Percentiles rank a stretch among this genome's conserved stretches.
These are phyloP conservation scores for Panopea generosa DNA, from an alignment of 2,888 invertebrate genomes.

Conservation along the genomic window DNA sequence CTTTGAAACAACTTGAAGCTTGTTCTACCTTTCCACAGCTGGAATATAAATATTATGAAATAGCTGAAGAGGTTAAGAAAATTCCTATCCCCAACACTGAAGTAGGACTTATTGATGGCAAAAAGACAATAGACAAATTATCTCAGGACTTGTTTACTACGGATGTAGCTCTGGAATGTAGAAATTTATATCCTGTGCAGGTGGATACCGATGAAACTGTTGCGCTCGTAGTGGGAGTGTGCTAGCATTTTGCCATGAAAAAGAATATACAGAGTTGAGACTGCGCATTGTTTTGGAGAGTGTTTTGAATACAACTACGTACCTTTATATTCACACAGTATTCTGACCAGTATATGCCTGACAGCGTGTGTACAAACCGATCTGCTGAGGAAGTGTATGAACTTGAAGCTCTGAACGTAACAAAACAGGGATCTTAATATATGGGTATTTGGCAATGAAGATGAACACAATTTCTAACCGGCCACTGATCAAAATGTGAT, in stretches of 20 bases:
- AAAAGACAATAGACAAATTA: background rate
- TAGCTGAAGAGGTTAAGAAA: background rate
- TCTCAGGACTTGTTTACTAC: background rate
- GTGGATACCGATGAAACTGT: background rate
- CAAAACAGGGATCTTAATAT: background rate
- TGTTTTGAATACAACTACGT: background rate
- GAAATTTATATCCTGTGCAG: background rate
- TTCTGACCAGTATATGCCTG: background rate
- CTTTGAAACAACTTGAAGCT: no score
- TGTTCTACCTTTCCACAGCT: no score
- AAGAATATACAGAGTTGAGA: background rate
- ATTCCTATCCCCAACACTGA: background rate
- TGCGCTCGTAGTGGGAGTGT: background rate
- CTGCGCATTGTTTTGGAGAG: background rate
- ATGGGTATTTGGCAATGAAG: constrained; percentile 1
- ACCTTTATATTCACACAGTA: background rate
- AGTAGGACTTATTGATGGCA: background rate
- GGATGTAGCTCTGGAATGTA: background rate
- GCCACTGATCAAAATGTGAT: no score
- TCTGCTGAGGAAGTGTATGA: background rate
- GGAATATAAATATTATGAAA: background rate
- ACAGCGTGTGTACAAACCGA: background rate
- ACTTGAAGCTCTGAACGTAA: background rate
- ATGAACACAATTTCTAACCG: no score
- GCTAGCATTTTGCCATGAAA: background rate